phyloP scores from a whole-genome alignment of 2,888 invertebrate species.

The Podabrus alpinus region DNA sequence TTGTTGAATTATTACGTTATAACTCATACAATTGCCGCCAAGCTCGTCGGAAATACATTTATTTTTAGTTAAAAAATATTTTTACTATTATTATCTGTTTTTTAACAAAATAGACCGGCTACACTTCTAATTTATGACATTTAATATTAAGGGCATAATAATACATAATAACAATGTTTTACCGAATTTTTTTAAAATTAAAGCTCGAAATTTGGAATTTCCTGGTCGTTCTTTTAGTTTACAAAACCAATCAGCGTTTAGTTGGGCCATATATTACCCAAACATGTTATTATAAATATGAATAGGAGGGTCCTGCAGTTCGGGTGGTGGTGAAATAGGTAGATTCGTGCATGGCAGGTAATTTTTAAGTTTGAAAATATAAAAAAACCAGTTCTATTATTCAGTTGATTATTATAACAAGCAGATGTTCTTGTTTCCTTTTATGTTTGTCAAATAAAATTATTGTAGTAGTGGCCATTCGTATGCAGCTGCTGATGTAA shows the following conservation, averaged over 20 bases:
- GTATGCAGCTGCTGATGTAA: slow-evolving; percentile 11
- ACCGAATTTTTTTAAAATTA: slow-evolving; percentile 8
- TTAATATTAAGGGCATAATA: slow-evolving; percentile 5
- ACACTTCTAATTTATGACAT: slow-evolving; percentile 21
- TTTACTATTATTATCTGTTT: slow-evolving; percentile 26
- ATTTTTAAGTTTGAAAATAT: slow-evolving; percentile 14
- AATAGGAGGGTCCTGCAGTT: slow-evolving; percentile 20
- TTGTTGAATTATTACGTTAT: slow-evolving; percentile 53
- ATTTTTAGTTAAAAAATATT: slow-evolving; percentile 42
- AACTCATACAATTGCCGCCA: slow-evolving; percentile 54
- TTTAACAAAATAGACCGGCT: slow-evolving; percentile 24
- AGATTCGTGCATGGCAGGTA: slow-evolving; percentile 23
- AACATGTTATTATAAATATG: slow-evolving; percentile 32
- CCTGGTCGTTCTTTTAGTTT: slow-evolving; percentile 19
- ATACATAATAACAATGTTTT: neutral
- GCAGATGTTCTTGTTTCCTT: slow-evolving; percentile 17
- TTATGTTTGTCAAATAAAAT: neutral
- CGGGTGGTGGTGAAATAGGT: slow-evolving; percentile 20
- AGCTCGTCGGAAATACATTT: slow-evolving; percentile 52
- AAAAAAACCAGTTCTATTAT: slow-evolving; percentile 14
- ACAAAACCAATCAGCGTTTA: slow-evolving; percentile 32
- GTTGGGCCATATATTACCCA: slow-evolving; percentile 24
- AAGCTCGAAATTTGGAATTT: slow-evolving; percentile 21
- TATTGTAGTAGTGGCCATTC: neutral
- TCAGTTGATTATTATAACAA: slow-evolving; percentile 14